Base-by-base conservation (phyloP, 1,140 invertebrate genomes). In the Trigoniulus corallinus region DNA sequence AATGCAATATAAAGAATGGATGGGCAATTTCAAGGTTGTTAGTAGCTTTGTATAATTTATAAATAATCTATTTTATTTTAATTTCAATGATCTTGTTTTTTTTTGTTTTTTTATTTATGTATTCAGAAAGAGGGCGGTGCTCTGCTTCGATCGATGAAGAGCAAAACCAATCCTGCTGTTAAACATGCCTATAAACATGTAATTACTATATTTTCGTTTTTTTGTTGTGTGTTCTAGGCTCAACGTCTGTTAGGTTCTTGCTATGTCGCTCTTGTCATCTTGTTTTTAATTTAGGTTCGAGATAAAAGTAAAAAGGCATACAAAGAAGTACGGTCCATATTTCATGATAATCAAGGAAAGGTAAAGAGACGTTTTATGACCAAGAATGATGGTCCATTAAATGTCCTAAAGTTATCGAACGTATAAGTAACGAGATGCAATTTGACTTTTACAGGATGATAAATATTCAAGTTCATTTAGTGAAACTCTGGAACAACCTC, bases 101-200 rank as follows among this genome's bases (percentile, higher is more conserved):
- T 55, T 23, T 18, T 21, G 22, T 10, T 48, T 20, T 54, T 22
- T n/a, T n/a, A 7, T 15, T 26, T 45, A 18, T 34, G n/a, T 39
- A 47, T 47, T 50, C 48, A 56, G 51, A 77, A 77, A 57, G 76
- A 79, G 58, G 73, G 77, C 15, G 75, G 75, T 20, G 75, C 74
- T 22, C 78, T 86, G 58, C 76, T 86, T 55, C 81, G 80, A 62
- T 81, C 72, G 57, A 77, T 85, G 10, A 82, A 80, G 67, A 80
- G 78, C 61, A 81, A 80, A 70, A 80, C 82, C 27, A 86, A 85
- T 72, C 82, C 83, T 56, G 81, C 81, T 57, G 72, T 85, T 61
- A 84, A 81, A 70, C 80, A 77, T 59, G 82, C 81, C 56, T 80
- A 84, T 44, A 82, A 83, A 73, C 79, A 79, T 64, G 81, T 84